phyloP scores from a whole-genome alignment of 2,888 invertebrate species.

The Empis livida region DNA sequence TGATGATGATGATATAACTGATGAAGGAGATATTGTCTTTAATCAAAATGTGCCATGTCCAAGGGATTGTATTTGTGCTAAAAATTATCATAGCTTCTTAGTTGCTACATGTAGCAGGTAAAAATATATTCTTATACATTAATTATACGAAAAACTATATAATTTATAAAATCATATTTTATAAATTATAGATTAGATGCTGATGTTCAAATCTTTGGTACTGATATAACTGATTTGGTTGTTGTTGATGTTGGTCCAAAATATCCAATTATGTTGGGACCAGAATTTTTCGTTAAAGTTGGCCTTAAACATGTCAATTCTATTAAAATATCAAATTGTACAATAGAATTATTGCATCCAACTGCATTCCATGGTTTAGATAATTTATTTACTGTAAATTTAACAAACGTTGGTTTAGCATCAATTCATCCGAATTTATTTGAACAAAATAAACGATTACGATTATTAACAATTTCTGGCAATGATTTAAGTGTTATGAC shows the following conservation, averaged over 20 bases:
- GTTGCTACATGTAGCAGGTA: constrained; percentile 52
- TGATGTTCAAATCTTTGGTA: constrained; percentile 52
- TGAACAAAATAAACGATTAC: constrained; percentile 49
- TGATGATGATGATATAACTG: constrained; percentile 23
- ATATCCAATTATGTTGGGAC: constrained; percentile 45
- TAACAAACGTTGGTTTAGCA: constrained; percentile 54
- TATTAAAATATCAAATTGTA: constrained; percentile 55
- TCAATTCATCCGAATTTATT: constrained; percentile 58
- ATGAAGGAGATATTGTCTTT: constrained; percentile 28
- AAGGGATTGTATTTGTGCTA: constrained; percentile 47
- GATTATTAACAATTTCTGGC: constrained; percentile 51
- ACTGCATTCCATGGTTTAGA: constrained; percentile 56
- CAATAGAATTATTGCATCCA: constrained; percentile 50
- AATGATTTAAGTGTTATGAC: constrained; percentile 44
- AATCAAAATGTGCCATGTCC: constrained; percentile 42
- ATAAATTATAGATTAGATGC: constrained; percentile 39
- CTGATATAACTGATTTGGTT: constrained; percentile 51
- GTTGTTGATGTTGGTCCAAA: constrained; percentile 49
- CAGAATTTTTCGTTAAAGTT: constrained; percentile 46
- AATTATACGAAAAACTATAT: background rate
- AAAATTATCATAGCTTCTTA: constrained; percentile 43
- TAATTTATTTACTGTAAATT: constrained; percentile 52
- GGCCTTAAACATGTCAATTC: constrained; percentile 53
- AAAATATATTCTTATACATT: background rate
- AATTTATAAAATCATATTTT: background rate